phyloP scores from a whole-genome alignment of 2,113 vertebrate species.

The Gambusia affinis region DNA sequence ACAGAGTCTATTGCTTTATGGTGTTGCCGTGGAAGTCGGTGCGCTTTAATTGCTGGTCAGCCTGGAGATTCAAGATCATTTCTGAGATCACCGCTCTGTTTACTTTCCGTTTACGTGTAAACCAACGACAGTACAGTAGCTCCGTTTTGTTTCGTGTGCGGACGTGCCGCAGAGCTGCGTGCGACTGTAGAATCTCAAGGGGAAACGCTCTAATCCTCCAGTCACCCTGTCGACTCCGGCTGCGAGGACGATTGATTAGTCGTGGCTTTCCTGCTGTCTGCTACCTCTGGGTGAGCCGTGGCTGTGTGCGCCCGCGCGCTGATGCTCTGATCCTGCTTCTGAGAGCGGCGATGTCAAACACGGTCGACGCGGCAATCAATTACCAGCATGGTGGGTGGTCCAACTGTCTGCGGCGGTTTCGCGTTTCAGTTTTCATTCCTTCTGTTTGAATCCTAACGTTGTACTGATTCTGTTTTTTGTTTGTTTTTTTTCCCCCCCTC shows the following conservation, averaged over 20 bases:
- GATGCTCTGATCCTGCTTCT: slow-evolving; percentile 38
- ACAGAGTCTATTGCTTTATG: not conserved
- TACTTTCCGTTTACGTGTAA: not conserved
- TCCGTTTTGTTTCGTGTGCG: not conserved
- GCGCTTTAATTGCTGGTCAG: not conserved
- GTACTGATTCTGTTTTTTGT: not conserved
- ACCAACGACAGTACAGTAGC: not conserved
- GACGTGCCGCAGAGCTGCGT: slow-evolving; percentile 17
- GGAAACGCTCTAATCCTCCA: slow-evolving; percentile 53
- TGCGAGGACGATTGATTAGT: slow-evolving; percentile 64
- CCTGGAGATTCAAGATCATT: too few species aligned
- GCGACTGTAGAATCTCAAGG: slow-evolving; percentile 26
- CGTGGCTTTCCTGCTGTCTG: slow-evolving; percentile 57
- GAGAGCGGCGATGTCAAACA: slow-evolving; percentile 53
- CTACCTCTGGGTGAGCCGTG: slow-evolving; percentile 27
- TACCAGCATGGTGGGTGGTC: slow-evolving; percentile 47
- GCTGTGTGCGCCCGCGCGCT: not conserved
- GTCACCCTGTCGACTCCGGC: slow-evolving; percentile 48
- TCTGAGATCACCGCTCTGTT: not conserved
- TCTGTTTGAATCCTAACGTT: slow-evolving; percentile 11
- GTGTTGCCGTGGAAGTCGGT: not conserved
- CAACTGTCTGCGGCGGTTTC: slow-evolving; percentile 18
- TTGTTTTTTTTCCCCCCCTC: not conserved
- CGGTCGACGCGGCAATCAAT: slow-evolving; percentile 50
- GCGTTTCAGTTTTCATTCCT: not conserved